These are phyloP conservation scores for Patella pellucida DNA, from an alignment of 2,888 invertebrate genomes.

Conservation along the genomic window DNA sequence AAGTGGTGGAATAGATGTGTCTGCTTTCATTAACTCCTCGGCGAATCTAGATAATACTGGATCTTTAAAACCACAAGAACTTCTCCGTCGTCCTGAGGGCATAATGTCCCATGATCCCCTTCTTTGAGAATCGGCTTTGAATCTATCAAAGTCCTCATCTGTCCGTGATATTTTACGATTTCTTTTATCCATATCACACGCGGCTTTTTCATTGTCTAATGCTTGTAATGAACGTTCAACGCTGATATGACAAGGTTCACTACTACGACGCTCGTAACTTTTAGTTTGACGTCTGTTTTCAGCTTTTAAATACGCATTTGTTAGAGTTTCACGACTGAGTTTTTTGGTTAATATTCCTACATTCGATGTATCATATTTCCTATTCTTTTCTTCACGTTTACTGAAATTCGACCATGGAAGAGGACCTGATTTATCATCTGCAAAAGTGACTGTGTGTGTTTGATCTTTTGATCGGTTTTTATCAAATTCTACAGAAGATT, in stretches of 20 bases:
- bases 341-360: slow-evolving; percentile 31
- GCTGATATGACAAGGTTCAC: slow-evolving; percentile 58
- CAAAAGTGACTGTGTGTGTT: not conserved
- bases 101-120: slow-evolving; percentile 44
- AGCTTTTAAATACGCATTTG: slow-evolving; percentile 59
- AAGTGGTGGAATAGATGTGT: slow-evolving; percentile 55
- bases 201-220: slow-evolving; percentile 35
- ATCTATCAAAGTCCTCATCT: slow-evolving; percentile 54
- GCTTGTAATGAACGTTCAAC: slow-evolving; percentile 37
- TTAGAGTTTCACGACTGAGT: slow-evolving; percentile 53
- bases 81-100: slow-evolving; percentile 38
- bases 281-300: slow-evolving; percentile 43
- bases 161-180: slow-evolving; percentile 44
- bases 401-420: slow-evolving; percentile 1
- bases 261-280: slow-evolving; percentile 54
- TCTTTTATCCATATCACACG: slow-evolving; percentile 33
- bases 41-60: slow-evolving; percentile 63
- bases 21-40: slow-evolving; percentile 61
- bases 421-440: not conserved
- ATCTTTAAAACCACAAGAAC: slow-evolving; percentile 60
- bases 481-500: not conserved
- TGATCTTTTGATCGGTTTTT: not conserved
- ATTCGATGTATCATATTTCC: not conserved
- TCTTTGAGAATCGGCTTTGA: slow-evolving; percentile 45
- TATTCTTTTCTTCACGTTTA: not conserved